Percentiles rank a stretch among this genome's conserved stretches.
Evolutionary conservation across 2,113 vertebrate genomes (phyloP).

Genomic region (Hiodon alosoides): DNA sequence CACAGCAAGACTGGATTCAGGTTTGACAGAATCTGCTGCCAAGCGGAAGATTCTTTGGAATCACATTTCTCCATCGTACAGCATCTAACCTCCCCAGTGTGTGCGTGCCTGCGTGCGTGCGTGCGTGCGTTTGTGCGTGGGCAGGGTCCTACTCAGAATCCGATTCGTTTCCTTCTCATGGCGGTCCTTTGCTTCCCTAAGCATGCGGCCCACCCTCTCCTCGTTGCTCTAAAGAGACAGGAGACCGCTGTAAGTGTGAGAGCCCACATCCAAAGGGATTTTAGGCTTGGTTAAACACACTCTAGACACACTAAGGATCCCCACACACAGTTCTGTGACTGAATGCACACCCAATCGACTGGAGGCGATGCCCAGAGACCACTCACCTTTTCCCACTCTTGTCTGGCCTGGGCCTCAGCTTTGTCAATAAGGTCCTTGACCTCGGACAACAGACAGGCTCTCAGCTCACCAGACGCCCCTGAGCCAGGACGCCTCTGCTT

Average conservation of each 20-base stretch:
- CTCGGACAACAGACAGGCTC: conserved; percentile 56
- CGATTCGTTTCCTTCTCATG: conserved; percentile 48
- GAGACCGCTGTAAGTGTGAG: not conserved
- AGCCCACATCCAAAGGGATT: too few relatives aligned
- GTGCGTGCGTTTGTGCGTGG: not conserved
- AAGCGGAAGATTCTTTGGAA: too few relatives aligned
- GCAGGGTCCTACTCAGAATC: conserved; percentile 42
- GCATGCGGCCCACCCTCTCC: conserved; percentile 42
- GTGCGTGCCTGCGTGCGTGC: not conserved
- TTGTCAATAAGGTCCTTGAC: conserved; percentile 54
- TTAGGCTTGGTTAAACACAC: too few relatives aligned
- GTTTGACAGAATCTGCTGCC: too few relatives aligned
- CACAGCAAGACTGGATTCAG: too few relatives aligned
- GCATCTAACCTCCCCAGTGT: not conserved
- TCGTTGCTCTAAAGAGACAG: conserved; percentile 46
- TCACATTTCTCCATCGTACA: too few relatives aligned
- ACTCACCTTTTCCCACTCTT: conserved; percentile 70
- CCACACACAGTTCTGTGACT: not conserved
- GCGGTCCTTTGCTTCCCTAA: conserved; percentile 53
- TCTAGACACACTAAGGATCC: too few relatives aligned
- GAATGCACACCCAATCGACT: not conserved
- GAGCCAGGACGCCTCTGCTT: conserved; percentile 26
- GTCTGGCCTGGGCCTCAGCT: conserved; percentile 53
- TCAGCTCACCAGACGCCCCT: conserved; percentile 50
- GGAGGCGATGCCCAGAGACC: not conserved